Percentiles rank a stretch among this genome's conserved stretches.
Conservation (phyloP, 2,888 invertebrate species). For the Lasioglossum marginatum region DNA sequence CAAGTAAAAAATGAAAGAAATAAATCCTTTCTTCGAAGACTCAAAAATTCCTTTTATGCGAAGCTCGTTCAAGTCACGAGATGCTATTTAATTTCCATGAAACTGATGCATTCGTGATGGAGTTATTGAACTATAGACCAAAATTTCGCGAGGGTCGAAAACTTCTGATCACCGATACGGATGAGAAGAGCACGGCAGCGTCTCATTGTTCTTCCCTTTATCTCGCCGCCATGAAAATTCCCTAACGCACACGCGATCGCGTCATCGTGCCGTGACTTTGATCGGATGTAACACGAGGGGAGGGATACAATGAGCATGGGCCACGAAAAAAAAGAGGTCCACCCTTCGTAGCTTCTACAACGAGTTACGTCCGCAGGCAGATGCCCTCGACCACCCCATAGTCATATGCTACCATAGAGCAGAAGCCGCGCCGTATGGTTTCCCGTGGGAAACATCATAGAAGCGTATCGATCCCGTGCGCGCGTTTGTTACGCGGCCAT, state of each 20-base stretch:
- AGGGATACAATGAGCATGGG: slow-evolving; percentile 62
- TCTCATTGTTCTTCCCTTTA: not conserved
- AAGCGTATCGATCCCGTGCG: slow-evolving; percentile 71
- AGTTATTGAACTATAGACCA: not conserved
- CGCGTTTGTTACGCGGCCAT: slow-evolving; percentile 47
- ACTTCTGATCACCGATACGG: not conserved
- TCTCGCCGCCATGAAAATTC: slow-evolving; percentile 25
- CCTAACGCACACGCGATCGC: slow-evolving; percentile 32
- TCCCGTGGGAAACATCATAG: slow-evolving; percentile 81
- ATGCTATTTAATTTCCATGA: too few species aligned
- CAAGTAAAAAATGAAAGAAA: not conserved
- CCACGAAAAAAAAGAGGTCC: slow-evolving; percentile 75
- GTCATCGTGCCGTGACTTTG: slow-evolving; percentile 61
- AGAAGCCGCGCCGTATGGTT: slow-evolving; percentile 74
- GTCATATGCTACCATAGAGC: slow-evolving; percentile 59
- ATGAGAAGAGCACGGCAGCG: not conserved
- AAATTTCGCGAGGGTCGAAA: not conserved
- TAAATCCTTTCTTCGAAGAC: too few species aligned
- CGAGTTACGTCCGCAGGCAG: slow-evolving; percentile 70
- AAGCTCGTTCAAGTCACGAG: too few species aligned
- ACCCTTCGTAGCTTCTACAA: slow-evolving; percentile 72
- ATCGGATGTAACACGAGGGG: slow-evolving; percentile 61
- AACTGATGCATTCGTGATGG: too few species aligned
- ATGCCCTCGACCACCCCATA: slow-evolving; percentile 69
- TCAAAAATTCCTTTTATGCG: too few species aligned